Conservation (phyloP, 2,797 vertebrate species). For the Acanthis flammea region DNA sequence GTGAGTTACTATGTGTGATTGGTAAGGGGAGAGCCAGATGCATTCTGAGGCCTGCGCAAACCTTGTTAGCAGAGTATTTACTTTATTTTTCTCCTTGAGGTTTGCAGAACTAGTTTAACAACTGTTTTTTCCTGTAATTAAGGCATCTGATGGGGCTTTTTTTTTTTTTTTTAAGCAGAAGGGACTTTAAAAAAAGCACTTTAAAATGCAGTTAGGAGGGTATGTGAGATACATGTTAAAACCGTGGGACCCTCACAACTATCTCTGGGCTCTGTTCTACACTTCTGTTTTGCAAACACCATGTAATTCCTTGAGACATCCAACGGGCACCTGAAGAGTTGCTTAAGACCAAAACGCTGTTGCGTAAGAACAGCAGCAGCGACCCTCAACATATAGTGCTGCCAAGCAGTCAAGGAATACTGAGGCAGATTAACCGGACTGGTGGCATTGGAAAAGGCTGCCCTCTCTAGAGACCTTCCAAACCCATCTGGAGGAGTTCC, state of each 20-base stretch:
- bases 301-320: neutral
- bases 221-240: neutral
- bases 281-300: neutral
- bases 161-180: neutral
- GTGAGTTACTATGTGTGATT: neutral
- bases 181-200: neutral
- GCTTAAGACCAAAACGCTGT: neutral
- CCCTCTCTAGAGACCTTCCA: neutral
- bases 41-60: neutral
- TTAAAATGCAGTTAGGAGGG: neutral
- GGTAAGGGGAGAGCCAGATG: neutral
- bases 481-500: neutral
- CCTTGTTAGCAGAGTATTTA: neutral
- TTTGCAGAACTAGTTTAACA: neutral
- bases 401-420: neutral
- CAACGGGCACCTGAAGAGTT: neutral
- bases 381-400: rapidly evolving
- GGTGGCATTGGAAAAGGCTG: neutral
- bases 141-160: neutral
- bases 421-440: rapidly evolving
- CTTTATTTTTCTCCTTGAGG: neutral
- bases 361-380: neutral
- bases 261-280: neutral
- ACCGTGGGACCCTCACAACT: rapidly evolving
- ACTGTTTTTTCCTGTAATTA: neutral